Evolutionary conservation across 2,888 invertebrate species (phyloP).

Genomic region (Andrena trimmerana): DNA sequence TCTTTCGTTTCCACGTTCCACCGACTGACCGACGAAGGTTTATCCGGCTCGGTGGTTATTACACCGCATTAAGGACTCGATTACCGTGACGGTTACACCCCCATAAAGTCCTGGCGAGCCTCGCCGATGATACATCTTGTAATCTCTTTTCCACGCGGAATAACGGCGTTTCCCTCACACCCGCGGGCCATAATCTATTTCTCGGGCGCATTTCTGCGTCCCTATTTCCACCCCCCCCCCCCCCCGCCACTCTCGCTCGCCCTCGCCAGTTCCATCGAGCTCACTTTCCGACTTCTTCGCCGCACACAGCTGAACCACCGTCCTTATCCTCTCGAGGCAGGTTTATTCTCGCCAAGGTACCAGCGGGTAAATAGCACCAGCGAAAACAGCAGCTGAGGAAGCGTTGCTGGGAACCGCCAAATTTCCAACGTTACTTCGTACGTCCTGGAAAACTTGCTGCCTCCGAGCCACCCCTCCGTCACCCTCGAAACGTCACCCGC

Average conservation of each 20-base stretch:
- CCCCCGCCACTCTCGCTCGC: neutral
- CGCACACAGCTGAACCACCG: conserved; percentile 23
- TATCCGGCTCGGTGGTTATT: conserved; percentile 35
- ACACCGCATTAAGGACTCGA: conserved; percentile 55
- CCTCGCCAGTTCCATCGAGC: conserved; percentile 14
- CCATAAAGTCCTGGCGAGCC: conserved; percentile 47
- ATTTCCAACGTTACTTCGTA: conserved; percentile 32
- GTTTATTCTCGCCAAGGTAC: conserved; percentile 52
- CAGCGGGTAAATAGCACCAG: conserved; percentile 20
- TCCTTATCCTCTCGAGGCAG: conserved; percentile 60
- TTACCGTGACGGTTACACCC: conserved; percentile 45
- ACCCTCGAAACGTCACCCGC: neutral
- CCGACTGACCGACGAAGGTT: neutral
- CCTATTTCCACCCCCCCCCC: conserved; percentile 1
- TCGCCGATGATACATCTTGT: conserved; percentile 61
- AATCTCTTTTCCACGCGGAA: conserved; percentile 62
- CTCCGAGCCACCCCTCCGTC: neutral
- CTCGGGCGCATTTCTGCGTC: conserved; percentile 49
- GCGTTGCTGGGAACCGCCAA: conserved; percentile 58
- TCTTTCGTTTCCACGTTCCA: neutral
- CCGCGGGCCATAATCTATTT: conserved; percentile 63
- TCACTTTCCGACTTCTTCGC: conserved; percentile 49
- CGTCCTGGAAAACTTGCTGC: neutral
- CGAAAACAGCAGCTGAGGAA: conserved; percentile 31
- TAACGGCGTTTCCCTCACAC: conserved; percentile 34